Base-by-base conservation (phyloP, 2,797 vertebrate genomes). In the Labroides dimidiatus region DNA sequence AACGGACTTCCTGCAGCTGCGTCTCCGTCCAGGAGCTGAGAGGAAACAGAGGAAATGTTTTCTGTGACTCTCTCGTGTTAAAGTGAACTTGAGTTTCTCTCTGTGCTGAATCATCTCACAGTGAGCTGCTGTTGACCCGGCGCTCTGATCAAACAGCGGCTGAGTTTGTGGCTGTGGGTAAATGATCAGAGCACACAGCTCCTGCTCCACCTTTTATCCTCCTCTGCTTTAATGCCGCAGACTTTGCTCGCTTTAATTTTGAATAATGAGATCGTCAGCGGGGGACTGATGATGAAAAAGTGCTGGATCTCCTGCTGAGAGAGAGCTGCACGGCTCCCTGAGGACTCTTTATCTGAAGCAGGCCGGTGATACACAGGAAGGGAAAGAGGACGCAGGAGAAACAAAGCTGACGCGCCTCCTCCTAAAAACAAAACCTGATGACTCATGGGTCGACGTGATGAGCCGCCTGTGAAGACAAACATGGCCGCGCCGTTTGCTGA, bases 121-220 rank as follows among this genome's bases (percentile, higher is more conserved):
- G 49, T 72, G 74, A 75, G 76, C 80, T 33, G 20, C 44, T 80
- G 77, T 75, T 77, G 82, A 87, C 55, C 53, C 33, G 10, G 43
- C 36, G 53, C 68, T 73, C 80, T 1, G 75, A 86, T 88, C 71
- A 43, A 77, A 75, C 43, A 67, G 62, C 19, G 61, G 33, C 79
- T 12, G 64, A 51, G 59, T 69, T 39, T 71, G 58, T 65, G 54
- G 60, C 74, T 66, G 41, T 16, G 66, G 67, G 24, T 74, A 70
- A 81, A 78, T 61, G 64, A 90, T 83, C 72, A 81, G 55, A 78
- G 78, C 72, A 56, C 75, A 56, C 52, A 72, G 52, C 50, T 66
- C 23, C 48, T 39, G 27, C 43, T n/a, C 52, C 69, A 60, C 64
- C 65, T 55, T 49, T 57, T 59, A 43, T 66, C 15, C 2, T 44